Percentiles rank a stretch among this genome's conserved stretches.
These are phyloP conservation scores for Amphiprion percula DNA, from an alignment of 2,113 vertebrate genomes.

Conservation along the genomic window DNA sequence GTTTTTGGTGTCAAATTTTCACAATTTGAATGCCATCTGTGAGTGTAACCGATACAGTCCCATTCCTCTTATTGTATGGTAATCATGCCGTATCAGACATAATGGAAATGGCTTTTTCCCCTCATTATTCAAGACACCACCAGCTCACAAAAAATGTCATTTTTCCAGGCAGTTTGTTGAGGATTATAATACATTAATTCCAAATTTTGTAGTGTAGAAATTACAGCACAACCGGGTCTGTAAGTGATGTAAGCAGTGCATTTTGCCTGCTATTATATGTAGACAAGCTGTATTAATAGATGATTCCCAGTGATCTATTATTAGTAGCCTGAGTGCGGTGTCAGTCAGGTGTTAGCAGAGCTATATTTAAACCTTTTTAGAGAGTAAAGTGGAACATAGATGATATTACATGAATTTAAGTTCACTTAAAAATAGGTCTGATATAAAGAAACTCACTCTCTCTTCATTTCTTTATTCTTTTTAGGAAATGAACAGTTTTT, in stretches of 20 bases:
- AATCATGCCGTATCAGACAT: background rate
- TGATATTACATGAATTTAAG: slow-evolving; percentile 24
- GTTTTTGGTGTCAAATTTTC: too few relatives aligned
- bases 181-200: background rate
- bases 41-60: too few relatives aligned
- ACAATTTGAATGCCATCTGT: too few relatives aligned
- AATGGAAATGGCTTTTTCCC: background rate
- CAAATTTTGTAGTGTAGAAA: background rate
- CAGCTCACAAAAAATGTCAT: background rate
- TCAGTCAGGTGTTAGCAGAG: slow-evolving; percentile 16
- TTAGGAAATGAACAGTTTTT: background rate
- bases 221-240: background rate
- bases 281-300: slow-evolving; percentile 36
- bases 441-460: background rate
- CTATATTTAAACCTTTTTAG: slow-evolving; percentile 56
- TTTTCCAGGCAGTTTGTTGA: background rate
- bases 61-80: too few relatives aligned
- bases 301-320: slow-evolving; percentile 45
- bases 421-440: slow-evolving; percentile 49
- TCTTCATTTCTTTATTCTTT: background rate
- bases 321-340: slow-evolving; percentile 21
- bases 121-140: background rate
- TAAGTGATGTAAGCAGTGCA: background rate
- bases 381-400: slow-evolving; percentile 36
- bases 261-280: background rate